Conservation (phyloP, 2,888 invertebrate species). For the Ormyrus labotus region DNA sequence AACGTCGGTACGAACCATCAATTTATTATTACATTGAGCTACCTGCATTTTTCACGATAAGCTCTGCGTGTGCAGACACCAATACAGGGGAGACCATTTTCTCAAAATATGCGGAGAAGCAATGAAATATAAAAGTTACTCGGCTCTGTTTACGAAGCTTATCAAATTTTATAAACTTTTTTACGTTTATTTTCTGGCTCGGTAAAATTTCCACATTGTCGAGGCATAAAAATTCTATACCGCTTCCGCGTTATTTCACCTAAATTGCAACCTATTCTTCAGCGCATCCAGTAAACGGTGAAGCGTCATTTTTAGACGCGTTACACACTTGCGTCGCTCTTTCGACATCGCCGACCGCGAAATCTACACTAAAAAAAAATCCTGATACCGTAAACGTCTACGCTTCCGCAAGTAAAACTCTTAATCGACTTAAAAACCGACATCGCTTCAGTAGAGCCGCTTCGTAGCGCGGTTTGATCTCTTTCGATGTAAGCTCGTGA, state of each 20-base stretch:
- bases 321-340: neutral
- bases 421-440: neutral
- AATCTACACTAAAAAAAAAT: neutral
- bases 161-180: slow-evolving; percentile 16
- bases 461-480: too few species aligned
- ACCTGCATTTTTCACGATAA: too few species aligned
- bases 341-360: neutral
- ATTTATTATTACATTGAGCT: too few species aligned
- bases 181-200: neutral
- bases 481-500: too few species aligned
- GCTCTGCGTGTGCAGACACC: too few species aligned
- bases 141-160: neutral
- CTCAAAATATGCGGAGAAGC: too few species aligned
- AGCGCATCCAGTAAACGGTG: neutral
- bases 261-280: slow-evolving; percentile 8
- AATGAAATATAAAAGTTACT: neutral
- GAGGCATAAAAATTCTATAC: slow-evolving; percentile 11
- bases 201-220: slow-evolving; percentile 13
- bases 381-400: neutral
- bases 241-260: slow-evolving; percentile 39
- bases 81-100: too few species aligned
- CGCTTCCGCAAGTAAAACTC: neutral
- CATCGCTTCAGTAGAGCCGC: too few species aligned
- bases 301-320: neutral
- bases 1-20: too few species aligned